A percentile compares a stretch with the other conserved stretches of the same genome.
Conservation (phyloP, 2,888 invertebrate genomes). For the Tubulanus polymorphus region DNA sequence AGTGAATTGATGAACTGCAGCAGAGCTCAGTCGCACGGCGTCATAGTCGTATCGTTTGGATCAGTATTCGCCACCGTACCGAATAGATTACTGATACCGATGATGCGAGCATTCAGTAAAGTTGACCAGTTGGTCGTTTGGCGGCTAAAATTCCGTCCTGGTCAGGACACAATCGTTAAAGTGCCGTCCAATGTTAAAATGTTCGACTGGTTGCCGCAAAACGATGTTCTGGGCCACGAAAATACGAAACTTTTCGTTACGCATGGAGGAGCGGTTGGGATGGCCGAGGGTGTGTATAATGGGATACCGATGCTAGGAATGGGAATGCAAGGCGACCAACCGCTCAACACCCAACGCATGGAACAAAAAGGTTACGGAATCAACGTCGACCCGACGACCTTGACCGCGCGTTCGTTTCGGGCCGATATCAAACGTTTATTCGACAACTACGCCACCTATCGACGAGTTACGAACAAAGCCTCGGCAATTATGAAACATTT, state of each 20-base stretch:
- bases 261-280: slow-evolving; percentile 30
- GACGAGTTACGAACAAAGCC: too few relatives aligned
- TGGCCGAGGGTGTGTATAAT: slow-evolving; percentile 29
- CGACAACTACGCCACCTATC: too few relatives aligned
- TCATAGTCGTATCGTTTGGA: slow-evolving; percentile 28
- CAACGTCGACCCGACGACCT: slow-evolving; percentile 15
- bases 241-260: slow-evolving; percentile 28
- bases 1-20: slow-evolving; percentile 19
- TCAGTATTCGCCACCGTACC: slow-evolving; percentile 20
- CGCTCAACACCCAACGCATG: slow-evolving; percentile 23
- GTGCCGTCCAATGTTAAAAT: slow-evolving; percentile 11
- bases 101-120: slow-evolving; percentile 20
- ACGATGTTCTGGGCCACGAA: slow-evolving; percentile 26
- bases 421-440: too few relatives aligned
- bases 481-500: too few relatives aligned
- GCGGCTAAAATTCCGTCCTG: background rate
- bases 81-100: too few relatives aligned
- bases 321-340: slow-evolving; percentile 25
- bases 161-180: background rate
- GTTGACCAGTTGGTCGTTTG: slow-evolving; percentile 5
- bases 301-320: slow-evolving; percentile 30
- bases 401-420: too few relatives aligned
- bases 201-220: slow-evolving; percentile 27
- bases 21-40: slow-evolving; percentile 20
- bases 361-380: slow-evolving; percentile 23